These are phyloP conservation scores for Pteronura brasiliensis DNA, from an alignment of 2,113 vertebrate genomes.

Conservation along the genomic window DNA sequence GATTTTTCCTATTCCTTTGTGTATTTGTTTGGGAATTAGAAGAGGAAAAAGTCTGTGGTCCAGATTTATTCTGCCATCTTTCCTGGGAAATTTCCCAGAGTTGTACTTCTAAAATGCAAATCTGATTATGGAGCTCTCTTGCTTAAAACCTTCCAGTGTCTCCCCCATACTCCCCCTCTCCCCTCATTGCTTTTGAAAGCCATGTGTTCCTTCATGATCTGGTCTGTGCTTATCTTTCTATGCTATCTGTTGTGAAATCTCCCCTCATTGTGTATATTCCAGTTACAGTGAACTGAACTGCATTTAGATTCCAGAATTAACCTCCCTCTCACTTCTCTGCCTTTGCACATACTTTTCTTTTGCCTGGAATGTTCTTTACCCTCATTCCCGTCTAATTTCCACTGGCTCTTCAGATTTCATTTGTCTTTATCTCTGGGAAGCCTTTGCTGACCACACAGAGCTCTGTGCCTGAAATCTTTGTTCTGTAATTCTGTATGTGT, in stretches of 20 bases:
- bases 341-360: background rate
- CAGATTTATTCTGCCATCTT: background rate
- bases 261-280: background rate
- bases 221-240: background rate
- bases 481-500: background rate
- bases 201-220: background rate
- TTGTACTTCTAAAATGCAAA: background rate
- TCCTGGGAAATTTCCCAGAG: background rate
- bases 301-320: background rate
- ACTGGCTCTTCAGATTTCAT: background rate
- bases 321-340: background rate
- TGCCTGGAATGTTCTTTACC: background rate
- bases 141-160: background rate
- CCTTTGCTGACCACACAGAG: background rate
- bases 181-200: too few relatives aligned
- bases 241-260: background rate
- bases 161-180: too few relatives aligned
- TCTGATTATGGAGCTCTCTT: background rate
- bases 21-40: conserved; percentile 26
- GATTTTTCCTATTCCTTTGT: background rate
- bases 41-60: background rate
- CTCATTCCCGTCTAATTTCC: background rate
- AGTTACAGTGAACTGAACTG: background rate
- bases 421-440: background rate
- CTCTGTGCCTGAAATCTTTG: background rate